phyloP scores from a whole-genome alignment of 1,140 invertebrate genomes.

The Laupala kohalensis region DNA sequence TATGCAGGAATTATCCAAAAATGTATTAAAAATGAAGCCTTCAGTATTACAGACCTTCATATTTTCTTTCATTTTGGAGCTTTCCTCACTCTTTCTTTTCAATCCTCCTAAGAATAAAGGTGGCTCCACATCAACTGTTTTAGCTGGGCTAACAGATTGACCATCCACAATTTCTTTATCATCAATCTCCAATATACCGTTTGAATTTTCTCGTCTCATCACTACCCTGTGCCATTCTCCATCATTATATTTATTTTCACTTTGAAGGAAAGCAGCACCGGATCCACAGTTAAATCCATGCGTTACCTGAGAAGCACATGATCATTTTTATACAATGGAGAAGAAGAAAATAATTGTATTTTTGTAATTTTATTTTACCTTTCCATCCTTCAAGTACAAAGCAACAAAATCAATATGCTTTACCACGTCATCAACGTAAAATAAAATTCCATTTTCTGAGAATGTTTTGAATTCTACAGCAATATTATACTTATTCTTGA shows the following conservation, averaged over 20 bases:
- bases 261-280: slow-evolving; percentile 43
- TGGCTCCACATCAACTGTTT: slow-evolving; percentile 44
- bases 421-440: slow-evolving; percentile 59
- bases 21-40: not conserved
- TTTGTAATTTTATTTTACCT: slow-evolving; percentile 33
- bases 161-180: slow-evolving; percentile 38
- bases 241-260: slow-evolving; percentile 54
- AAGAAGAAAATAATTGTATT: not conserved
- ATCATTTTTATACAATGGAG: not conserved
- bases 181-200: slow-evolving; percentile 56
- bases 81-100: slow-evolving; percentile 11
- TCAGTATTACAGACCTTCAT: not conserved
- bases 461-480: slow-evolving; percentile 71
- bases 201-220: slow-evolving; percentile 39
- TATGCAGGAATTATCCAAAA: not conserved
- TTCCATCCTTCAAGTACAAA: slow-evolving; percentile 65
- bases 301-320: slow-evolving; percentile 39
- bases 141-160: slow-evolving; percentile 36
- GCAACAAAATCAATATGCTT: slow-evolving; percentile 62
- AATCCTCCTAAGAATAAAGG: slow-evolving; percentile 75
- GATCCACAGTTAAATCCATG: slow-evolving; percentile 62
- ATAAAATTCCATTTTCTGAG: slow-evolving; percentile 60
- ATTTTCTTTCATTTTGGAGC: slow-evolving; percentile 10
- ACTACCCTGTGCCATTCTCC: slow-evolving; percentile 71
- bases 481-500: slow-evolving; percentile 56